Evolutionary conservation across 2,113 vertebrate species (phyloP).

Genomic region (Cyanoramphus novaezelandiae): DNA sequence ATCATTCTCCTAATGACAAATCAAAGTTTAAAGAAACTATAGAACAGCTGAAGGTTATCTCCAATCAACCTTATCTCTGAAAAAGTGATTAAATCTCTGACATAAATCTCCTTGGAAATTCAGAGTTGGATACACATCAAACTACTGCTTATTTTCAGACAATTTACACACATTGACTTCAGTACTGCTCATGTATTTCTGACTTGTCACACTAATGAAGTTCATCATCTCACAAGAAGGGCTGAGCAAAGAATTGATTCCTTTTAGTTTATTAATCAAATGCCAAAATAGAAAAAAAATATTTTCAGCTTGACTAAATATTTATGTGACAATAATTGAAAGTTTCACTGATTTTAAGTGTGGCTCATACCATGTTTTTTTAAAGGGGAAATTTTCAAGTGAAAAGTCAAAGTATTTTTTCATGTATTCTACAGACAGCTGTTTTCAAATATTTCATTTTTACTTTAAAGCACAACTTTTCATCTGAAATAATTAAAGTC

Average conservation of each 20-base stretch:
- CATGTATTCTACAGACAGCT: background rate
- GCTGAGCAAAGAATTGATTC: background rate
- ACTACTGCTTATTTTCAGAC: background rate
- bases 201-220: background rate
- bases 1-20: background rate
- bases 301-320: background rate
- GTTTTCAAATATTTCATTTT: background rate
- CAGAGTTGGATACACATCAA: background rate
- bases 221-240: background rate
- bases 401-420: background rate
- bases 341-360: background rate
- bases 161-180: background rate
- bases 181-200: background rate
- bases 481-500: background rate
- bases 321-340: background rate
- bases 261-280: background rate
- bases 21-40: background rate
- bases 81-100: conserved; percentile 23
- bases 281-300: background rate
- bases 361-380: background rate
- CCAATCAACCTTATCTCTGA: background rate
- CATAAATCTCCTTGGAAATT: background rate
- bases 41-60: background rate
- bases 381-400: background rate
- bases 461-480: background rate